Conservation (phyloP, 1,140 invertebrate genomes). For the Pomacea maculata region DNA sequence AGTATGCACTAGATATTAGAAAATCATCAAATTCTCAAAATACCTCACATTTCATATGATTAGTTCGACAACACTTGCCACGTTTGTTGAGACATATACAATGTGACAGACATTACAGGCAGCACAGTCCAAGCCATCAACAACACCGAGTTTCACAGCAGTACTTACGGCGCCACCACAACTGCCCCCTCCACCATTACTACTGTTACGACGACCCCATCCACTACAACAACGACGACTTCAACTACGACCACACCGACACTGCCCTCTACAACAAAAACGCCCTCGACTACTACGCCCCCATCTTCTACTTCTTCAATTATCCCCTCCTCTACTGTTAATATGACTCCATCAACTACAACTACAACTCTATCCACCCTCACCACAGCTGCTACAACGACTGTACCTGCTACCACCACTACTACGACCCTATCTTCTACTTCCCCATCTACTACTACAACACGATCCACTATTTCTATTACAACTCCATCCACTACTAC, state of each 20-base stretch:
- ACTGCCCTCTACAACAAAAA: neutral
- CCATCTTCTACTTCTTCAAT: neutral
- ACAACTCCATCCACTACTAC: neutral
- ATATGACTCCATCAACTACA: neutral
- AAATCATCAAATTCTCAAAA: no score
- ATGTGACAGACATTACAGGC: no score
- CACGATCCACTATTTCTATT: neutral
- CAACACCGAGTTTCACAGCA: no score
- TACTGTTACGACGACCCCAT: neutral
- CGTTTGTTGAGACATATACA: no score
- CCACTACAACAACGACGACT: neutral
- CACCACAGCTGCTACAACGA: neutral
- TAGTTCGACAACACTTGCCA: no score
- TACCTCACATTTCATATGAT: no score
- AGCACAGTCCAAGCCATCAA: no score
- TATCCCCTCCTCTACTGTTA: neutral
- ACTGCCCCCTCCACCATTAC: neutral
- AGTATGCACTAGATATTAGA: no score
- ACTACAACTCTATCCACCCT: neutral
- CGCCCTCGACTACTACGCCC: neutral
- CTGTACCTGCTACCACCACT: neutral
- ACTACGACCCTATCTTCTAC: neutral
- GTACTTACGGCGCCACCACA: no score
- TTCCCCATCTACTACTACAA: neutral
- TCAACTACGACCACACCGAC: neutral